Evolutionary conservation across 2,888 invertebrate genomes (phyloP).

Genomic region (Biston stratarius): DNA sequence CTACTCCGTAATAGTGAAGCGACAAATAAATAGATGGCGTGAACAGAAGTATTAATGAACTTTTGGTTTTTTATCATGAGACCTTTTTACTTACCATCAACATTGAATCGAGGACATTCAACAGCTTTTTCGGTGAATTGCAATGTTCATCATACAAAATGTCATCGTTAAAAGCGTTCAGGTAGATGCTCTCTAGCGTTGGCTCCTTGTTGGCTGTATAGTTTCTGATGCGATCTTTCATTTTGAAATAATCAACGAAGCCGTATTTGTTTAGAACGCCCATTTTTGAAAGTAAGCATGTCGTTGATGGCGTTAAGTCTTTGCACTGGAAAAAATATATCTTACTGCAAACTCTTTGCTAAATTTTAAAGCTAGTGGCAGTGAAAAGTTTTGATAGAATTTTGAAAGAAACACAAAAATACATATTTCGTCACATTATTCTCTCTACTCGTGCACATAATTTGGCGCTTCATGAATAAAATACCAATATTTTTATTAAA

Average conservation of each 20-base stretch:
- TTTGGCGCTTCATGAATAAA: no score
- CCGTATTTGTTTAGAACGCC: constrained; percentile 71
- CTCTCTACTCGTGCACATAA: no score
- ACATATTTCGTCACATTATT: no score
- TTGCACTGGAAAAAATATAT: constrained; percentile 65
- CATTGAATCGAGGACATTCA: constrained; percentile 76
- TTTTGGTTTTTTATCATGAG: no score
- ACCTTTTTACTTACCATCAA: constrained; percentile 62
- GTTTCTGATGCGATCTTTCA: constrained; percentile 68
- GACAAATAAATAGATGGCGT: no score
- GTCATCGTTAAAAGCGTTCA: constrained; percentile 58
- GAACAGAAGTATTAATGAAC: no score
- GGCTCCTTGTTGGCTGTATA: constrained; percentile 51
- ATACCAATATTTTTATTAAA: no score
- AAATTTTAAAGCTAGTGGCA: no score
- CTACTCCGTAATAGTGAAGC: no score
- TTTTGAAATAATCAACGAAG: constrained; percentile 76
- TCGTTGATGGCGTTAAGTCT: constrained; percentile 61
- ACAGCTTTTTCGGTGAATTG: constrained; percentile 68
- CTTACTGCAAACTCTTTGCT: not conserved
- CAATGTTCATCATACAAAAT: constrained; percentile 69
- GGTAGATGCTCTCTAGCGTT: constrained; percentile 51
- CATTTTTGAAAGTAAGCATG: constrained; percentile 71
- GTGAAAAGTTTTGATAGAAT: no score
- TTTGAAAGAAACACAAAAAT: no score